These are phyloP conservation scores for Trissolcus brochymenae DNA, from an alignment of 2,888 invertebrate genomes.

Conservation along the genomic window DNA sequence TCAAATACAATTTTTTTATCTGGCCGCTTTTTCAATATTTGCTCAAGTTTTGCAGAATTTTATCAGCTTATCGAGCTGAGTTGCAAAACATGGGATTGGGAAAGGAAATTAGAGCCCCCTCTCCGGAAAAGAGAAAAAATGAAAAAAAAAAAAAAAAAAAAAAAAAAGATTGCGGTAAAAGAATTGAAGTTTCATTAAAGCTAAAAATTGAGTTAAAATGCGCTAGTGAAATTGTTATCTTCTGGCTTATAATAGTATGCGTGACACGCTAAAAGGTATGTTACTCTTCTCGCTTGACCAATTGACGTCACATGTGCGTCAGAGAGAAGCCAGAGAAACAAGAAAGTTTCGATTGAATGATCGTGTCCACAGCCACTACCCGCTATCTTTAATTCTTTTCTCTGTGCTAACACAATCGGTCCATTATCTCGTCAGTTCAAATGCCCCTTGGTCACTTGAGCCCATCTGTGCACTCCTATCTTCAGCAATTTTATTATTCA, in stretches of 20 bases:
- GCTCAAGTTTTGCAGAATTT: too few relatives aligned
- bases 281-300: constrained; percentile 70
- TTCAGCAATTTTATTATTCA: constrained; percentile 47
- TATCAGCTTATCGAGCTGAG: neutral
- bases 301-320: constrained; percentile 76
- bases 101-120: neutral
- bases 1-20: too few relatives aligned
- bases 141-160: neutral
- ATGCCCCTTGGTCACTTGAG: constrained; percentile 70
- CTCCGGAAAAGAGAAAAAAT: neutral
- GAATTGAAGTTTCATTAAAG: neutral
- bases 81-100: neutral
- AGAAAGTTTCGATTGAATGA: constrained; percentile 75
- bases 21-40: too few relatives aligned
- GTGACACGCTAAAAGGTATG: constrained; percentile 65
- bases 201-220: neutral
- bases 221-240: constrained; percentile 24
- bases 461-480: constrained; percentile 62
- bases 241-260: constrained; percentile 51
- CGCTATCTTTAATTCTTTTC: constrained; percentile 66
- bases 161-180: neutral
- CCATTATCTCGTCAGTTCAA: constrained; percentile 72
- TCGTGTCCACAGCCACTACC: constrained; percentile 60
- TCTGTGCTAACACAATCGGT: constrained; percentile 68
- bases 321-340: constrained; percentile 72